Percentiles rank a stretch among this genome's conserved stretches.
These are phyloP conservation scores for Bubalus kerabau DNA, from an alignment of 2,113 vertebrate genomes.

Conservation along the genomic window DNA sequence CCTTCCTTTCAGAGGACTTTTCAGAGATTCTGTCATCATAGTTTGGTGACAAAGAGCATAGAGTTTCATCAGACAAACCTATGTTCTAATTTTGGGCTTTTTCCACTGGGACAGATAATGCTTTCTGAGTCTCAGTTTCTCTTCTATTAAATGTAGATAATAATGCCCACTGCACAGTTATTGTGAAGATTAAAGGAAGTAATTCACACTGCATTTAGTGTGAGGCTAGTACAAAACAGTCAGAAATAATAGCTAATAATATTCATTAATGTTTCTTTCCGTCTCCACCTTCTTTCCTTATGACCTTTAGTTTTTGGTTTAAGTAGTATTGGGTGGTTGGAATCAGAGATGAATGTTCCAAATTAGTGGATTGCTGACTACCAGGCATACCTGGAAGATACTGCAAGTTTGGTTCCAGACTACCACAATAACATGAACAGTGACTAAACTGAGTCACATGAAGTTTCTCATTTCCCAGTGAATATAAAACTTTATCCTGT, in stretches of 20 bases:
- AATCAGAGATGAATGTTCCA: not conserved
- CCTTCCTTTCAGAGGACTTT: not conserved
- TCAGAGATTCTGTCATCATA: not conserved
- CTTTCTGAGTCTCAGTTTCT: slow-evolving; percentile 30
- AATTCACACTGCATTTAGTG: not conserved
- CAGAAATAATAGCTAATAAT: slow-evolving; percentile 18
- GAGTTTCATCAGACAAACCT: not conserved
- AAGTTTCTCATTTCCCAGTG: not conserved
- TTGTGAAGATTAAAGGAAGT: not conserved
- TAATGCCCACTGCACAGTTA: not conserved
- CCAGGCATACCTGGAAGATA: not conserved
- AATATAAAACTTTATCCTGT: not conserved
- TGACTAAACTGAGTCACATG: not conserved
- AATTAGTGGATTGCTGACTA: not conserved
- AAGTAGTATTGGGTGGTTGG: not conserved
- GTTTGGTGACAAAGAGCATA: not conserved
- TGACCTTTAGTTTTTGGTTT: slow-evolving; percentile 27
- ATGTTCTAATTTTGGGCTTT: slow-evolving; percentile 13
- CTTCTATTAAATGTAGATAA: not conserved
- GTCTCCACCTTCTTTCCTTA: slow-evolving; percentile 2
- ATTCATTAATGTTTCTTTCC: slow-evolving; percentile 20
- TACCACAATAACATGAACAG: not conserved
- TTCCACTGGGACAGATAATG: not conserved
- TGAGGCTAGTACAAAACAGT: not conserved
- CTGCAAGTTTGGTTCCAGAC: not conserved